Base-by-base conservation (phyloP, 2,113 vertebrate genomes). In the Cynopterus brachyotis region DNA sequence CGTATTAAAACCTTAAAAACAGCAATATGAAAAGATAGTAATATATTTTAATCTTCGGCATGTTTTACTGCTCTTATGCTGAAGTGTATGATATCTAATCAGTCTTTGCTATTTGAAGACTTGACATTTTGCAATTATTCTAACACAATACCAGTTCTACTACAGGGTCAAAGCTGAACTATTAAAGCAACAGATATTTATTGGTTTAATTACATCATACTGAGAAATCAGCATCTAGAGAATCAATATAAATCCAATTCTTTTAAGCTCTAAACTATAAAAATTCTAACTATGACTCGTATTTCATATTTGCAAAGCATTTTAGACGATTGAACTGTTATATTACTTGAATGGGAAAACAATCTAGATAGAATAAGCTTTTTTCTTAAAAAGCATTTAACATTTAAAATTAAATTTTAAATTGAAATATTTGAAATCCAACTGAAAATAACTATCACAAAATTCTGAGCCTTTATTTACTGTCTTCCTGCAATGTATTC, bases 261-360 rank as follows among this genome's bases (percentile, higher is more conserved):
- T 93, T 87, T 80, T 75, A 62, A 62, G 37, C 50, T 95, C 91
- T 84, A 91, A 75, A 80, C 16, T 73, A 89, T 70, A 50, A 95
- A 92, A 86, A 70, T 70, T 86, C 55, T 82, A 88, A 93, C 72
- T 40, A 83, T 50, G 47, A 83, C 57, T 82, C 89, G 40, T 1
- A 81, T 60, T 91, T 75, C 28, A 47, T 75, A 67, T 40, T 69
- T 72, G 79, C 59, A 64, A 95, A 83, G 64, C 92, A 78, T 42
- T 86, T 40, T 30, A 89, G 20, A 82, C 47, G 13, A 81, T 11
- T 47, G 8, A 69, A 70, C n/a, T 73, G 5, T 70, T 37, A 13
- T 37, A 59, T 79, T 79, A 73, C 24, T 73, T 94, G 53, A 75
- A 75, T 76, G 70, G 72, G 60, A 91, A 96, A 75, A 73, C 19